Evolutionary conservation across 2,797 vertebrate species (phyloP).

Genomic region (Enteromius anoplus): DNA sequence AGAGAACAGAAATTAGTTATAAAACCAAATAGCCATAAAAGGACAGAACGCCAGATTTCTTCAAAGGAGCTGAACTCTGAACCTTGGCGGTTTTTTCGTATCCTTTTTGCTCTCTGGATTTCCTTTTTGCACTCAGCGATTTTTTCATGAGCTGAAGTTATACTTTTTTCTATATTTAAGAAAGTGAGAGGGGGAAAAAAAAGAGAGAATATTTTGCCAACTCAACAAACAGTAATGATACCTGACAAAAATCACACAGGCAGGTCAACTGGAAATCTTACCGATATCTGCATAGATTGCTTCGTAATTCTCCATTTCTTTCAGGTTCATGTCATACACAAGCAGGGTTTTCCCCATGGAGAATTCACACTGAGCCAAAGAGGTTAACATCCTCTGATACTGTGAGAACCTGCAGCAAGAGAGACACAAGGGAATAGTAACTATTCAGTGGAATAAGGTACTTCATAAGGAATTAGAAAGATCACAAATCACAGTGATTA

Average conservation of each 20-base stretch:
- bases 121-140: constrained; percentile 98
- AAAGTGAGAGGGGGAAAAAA: background rate
- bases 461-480: background rate
- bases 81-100: constrained; percentile 98
- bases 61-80: background rate
- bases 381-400: constrained; percentile 95
- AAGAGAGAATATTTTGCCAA: background rate
- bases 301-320: constrained; percentile 99
- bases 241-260: background rate
- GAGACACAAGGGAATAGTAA: background rate
- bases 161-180: constrained; percentile 84
- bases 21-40: background rate
- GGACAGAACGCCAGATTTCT: background rate
- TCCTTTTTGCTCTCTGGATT: constrained; percentile 95
- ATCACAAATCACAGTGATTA: constrained; percentile 61
- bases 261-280: constrained; percentile 62
- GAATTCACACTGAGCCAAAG: constrained; percentile 94
- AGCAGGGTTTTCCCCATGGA: constrained; percentile 98
- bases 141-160: constrained; percentile 94
- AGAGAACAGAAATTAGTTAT: background rate
- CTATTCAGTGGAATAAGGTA: background rate
- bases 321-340: constrained; percentile 98
- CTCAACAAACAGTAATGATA: background rate
- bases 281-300: constrained; percentile 95
- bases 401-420: constrained; percentile 84